These are phyloP conservation scores for Drosophila ironensis DNA, from an alignment of 1,140 invertebrate genomes.

Conservation along the genomic window DNA sequence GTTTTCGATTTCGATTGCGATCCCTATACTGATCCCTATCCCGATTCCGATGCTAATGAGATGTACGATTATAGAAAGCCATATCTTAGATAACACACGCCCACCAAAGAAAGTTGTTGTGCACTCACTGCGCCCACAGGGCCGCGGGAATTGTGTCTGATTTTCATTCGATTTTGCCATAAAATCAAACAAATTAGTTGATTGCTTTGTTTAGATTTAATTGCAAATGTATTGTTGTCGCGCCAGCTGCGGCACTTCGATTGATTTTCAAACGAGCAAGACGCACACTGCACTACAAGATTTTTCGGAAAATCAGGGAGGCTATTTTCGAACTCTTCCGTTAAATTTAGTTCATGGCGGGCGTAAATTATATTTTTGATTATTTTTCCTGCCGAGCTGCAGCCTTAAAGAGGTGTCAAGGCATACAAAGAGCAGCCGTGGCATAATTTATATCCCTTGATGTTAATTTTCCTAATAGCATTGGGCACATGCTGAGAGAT, in stretches of 20 bases:
- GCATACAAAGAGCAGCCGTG: conserved; percentile 23
- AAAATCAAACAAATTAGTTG: conserved; percentile 73
- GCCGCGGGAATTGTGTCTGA: conserved; percentile 35
- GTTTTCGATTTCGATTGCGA: neutral
- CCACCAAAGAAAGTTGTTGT: conserved; percentile 30
- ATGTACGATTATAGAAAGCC: conserved; percentile 35
- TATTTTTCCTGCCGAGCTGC: conserved; percentile 17
- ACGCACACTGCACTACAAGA: conserved; percentile 40
- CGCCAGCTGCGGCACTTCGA: conserved; percentile 63
- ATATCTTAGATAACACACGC: conserved; percentile 37
- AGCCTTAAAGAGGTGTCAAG: conserved; percentile 30
- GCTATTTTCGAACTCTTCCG: conserved; percentile 9
- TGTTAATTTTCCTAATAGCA: conserved; percentile 27
- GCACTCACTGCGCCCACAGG: conserved; percentile 7
- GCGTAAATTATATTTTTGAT: too few species aligned
- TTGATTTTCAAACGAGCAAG: conserved; percentile 64
- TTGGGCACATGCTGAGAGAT: conserved; percentile 5
- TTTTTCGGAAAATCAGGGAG: neutral
- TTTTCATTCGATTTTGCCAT: conserved; percentile 71
- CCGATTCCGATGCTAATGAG: conserved; percentile 52
- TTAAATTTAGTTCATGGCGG: conserved; percentile 11
- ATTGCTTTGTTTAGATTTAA: conserved; percentile 59
- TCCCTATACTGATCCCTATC: neutral
- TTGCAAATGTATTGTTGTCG: conserved; percentile 62
- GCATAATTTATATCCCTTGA: conserved; percentile 30